Conservation (phyloP, 2,888 invertebrate genomes). For the Cephus rjabovi region DNA sequence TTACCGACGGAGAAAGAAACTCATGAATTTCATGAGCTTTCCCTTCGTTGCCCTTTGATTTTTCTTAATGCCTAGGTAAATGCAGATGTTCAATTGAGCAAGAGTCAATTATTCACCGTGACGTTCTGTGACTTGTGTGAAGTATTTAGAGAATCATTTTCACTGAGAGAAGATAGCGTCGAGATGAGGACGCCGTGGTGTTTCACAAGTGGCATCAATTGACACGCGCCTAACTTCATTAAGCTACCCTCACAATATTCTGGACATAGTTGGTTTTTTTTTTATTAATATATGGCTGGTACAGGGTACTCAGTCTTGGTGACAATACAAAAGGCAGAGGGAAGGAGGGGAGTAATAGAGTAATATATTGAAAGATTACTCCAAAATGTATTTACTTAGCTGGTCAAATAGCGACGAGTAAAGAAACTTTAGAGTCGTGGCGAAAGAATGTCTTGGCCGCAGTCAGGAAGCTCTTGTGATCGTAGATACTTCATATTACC, state of each 20-base stretch:
- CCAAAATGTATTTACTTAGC: slow-evolving; percentile 29
- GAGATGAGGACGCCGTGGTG: background rate
- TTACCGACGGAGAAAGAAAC: background rate
- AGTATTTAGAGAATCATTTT: background rate
- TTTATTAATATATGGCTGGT: background rate
- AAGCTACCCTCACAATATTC: slow-evolving; percentile 5
- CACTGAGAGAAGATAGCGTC: background rate
- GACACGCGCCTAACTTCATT: slow-evolving; percentile 19
- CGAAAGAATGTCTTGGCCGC: background rate
- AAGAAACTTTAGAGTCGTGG: background rate
- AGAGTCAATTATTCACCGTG: background rate
- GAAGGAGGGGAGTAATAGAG: background rate
- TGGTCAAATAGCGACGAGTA: slow-evolving; percentile 33
- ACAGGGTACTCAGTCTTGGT: background rate
- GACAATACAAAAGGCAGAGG: too few species aligned
- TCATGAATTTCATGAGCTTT: background rate
- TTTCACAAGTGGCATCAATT: slow-evolving; percentile 14
- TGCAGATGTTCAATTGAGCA: background rate
- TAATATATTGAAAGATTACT: background rate
- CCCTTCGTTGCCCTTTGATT: background rate
- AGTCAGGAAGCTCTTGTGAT: background rate
- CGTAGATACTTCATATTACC: background rate
- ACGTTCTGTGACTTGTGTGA: background rate
- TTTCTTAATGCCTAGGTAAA: background rate
- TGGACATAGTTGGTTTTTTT: background rate